phyloP scores from a whole-genome alignment of 2,888 invertebrate genomes.

The Drosophila pseudotalamancana region DNA sequence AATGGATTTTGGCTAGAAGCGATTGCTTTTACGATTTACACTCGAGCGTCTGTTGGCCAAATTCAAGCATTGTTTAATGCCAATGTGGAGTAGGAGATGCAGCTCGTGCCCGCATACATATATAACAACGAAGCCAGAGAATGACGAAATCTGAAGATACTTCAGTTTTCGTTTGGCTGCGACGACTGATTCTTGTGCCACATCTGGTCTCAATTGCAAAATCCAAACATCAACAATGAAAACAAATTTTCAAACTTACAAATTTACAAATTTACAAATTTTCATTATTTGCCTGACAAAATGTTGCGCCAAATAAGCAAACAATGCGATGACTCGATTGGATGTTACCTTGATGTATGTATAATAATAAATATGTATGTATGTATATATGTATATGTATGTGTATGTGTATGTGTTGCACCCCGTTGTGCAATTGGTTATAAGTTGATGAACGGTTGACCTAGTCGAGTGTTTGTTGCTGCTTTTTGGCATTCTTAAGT shows the following conservation, averaged over 20 bases:
- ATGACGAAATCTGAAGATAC: constrained; percentile 65
- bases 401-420: neutral
- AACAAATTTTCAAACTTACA: no score
- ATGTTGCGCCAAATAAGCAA: constrained; percentile 69
- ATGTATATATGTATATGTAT: neutral
- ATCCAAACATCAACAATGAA: constrained; percentile 74
- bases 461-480: constrained; percentile 68
- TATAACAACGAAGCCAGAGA: neutral
- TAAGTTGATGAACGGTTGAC: constrained; percentile 56
- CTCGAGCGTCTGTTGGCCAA: constrained; percentile 50
- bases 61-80: constrained; percentile 69
- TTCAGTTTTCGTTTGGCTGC: constrained; percentile 29
- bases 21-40: constrained; percentile 58
- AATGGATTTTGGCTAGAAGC: constrained; percentile 21
- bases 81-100: constrained; percentile 24
- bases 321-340: constrained; percentile 44
- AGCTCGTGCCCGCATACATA: constrained; percentile 49
- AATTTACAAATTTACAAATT: no score
- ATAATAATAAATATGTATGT: neutral
- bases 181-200: constrained; percentile 35
- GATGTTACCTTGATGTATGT: constrained; percentile 51
- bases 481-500: constrained; percentile 59
- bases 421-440: constrained; percentile 41
- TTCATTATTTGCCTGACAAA: constrained; percentile 74
- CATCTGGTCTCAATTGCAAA: constrained; percentile 62